Evolutionary conservation across 23 tunicate genomes (phyloP), one percentile per base, ranked within the genome.

Genomic region (Corella eumyota): DNA sequence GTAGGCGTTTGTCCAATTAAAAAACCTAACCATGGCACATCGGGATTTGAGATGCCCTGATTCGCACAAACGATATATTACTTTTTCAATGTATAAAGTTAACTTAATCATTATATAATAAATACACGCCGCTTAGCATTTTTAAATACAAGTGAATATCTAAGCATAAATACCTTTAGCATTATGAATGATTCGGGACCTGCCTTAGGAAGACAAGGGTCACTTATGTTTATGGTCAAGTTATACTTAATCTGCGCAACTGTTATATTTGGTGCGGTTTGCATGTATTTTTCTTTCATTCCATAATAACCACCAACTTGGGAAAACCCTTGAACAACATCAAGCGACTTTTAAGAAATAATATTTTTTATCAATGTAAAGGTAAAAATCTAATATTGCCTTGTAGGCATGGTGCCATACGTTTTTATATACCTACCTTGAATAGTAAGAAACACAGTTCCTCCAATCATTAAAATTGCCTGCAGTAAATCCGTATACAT

Each of bases 1-100:
- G 93, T 75, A 1, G 83, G 76, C 9, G 93, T 75, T 37, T 83
- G 93, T 7, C 93, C 93, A 30, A 83, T 22, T 29, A 83, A 51
- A 71, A 83, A 83, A 22, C 83, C 76, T n/a, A 83, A 22, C 93
- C 81, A 75, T 17, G 93, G 93, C 71, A 75, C 76, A 54, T 83
- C 93, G 28, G 56, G 60, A 44, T 83, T 77, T 9, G 60, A 66
- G 28, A 68, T 49, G 19, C 35, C 76, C 83, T 70, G 66, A n/a
- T n/a, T n/a, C n/a, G n/a, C n/a, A n/a, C n/a, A n/a, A n/a, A n/a
- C n/a, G n/a, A n/a, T n/a, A n/a, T n/a, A n/a, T n/a, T n/a, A n/a
- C n/a, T n/a, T n/a, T n/a, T n/a, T n/a, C n/a, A n/a, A n/a, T n/a
- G n/a, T n/a, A n/a, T n/a, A n/a, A n/a, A n/a, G n/a, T n/a, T n/a